Evolutionary conservation across 2,888 invertebrate genomes (phyloP).

Genomic region (Mimumesa dahlbomi): DNA sequence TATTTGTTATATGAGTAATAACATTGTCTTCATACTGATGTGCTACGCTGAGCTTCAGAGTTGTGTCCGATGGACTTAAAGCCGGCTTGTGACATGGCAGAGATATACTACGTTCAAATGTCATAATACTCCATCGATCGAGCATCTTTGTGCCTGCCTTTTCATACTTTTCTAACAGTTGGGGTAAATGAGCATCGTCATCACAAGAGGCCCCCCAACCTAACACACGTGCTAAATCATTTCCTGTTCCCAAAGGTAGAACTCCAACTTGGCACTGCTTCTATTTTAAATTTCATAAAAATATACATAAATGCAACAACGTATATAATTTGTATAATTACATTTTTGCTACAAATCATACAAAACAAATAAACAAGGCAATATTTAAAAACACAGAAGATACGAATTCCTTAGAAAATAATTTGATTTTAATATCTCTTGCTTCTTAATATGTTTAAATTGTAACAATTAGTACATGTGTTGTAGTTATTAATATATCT

Average conservation of each 20-base stretch:
- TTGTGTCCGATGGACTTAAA: slow-evolving; percentile 81
- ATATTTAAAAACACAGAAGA: too few species aligned
- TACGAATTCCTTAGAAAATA: too few species aligned
- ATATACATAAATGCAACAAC: background rate
- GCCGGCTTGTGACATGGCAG: slow-evolving; percentile 83
- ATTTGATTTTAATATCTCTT: too few species aligned
- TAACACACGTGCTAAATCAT: slow-evolving; percentile 95
- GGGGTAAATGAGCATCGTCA: slow-evolving; percentile 95
- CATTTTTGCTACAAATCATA: background rate
- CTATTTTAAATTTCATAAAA: slow-evolving; percentile 80
- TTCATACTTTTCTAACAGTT: slow-evolving; percentile 95
- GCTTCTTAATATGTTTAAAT: too few species aligned
- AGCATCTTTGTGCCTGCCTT: slow-evolving; percentile 98
- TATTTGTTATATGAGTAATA: slow-evolving; percentile 90
- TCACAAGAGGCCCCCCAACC: slow-evolving; percentile 99
- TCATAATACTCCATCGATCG: slow-evolving; percentile 98
- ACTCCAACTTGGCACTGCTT: slow-evolving; percentile 97
- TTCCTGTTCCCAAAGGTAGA: slow-evolving; percentile 96
- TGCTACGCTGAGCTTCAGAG: slow-evolving; percentile 83
- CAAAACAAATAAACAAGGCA: too few species aligned
- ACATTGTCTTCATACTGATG: slow-evolving; percentile 88
- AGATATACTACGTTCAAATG: slow-evolving; percentile 89
- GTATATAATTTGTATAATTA: background rate
- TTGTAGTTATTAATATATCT: too few species aligned
- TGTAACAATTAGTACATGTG: too few species aligned